Evolutionary conservation across 2,888 invertebrate genomes (phyloP).

Genomic region (Hedya salicella): DNA sequence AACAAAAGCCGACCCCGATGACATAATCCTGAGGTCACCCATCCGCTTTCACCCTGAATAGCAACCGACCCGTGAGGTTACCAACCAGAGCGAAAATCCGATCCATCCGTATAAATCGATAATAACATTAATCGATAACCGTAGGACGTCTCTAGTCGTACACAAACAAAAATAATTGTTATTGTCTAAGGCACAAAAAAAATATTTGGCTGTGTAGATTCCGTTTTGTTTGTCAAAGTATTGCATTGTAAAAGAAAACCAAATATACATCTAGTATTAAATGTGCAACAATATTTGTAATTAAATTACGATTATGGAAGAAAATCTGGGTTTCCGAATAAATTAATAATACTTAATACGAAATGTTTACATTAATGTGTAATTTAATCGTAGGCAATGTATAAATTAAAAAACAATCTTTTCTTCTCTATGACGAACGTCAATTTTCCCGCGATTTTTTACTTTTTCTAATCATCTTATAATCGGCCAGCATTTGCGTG

Average conservation of each 20-base stretch:
- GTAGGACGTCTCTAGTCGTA: background rate
- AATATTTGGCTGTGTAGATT: background rate
- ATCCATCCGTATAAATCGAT: constrained; percentile 30
- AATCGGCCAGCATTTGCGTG: constrained; percentile 35
- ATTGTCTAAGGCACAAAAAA: background rate
- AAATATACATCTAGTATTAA: background rate
- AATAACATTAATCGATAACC: constrained; percentile 27
- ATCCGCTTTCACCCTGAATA: constrained; percentile 37
- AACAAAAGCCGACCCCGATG: constrained; percentile 36
- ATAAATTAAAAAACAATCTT: background rate
- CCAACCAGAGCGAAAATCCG: constrained; percentile 38
- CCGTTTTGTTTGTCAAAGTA: background rate
- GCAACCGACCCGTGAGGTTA: constrained; percentile 27
- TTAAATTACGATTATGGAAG: background rate
- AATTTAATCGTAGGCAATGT: constrained; percentile 7
- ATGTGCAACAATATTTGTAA: background rate
- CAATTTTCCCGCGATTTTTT: constrained; percentile 28
- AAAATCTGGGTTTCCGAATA: background rate
- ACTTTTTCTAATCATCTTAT: constrained; percentile 42
- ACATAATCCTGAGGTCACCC: constrained; percentile 39
- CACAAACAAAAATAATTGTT: background rate
- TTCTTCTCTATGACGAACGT: background rate
- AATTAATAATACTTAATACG: background rate
- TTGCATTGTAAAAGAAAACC: background rate
- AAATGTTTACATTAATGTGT: background rate